phyloP scores from a whole-genome alignment of 92 coral and sea anemone genomes.

The Bergia puertoricense region DNA sequence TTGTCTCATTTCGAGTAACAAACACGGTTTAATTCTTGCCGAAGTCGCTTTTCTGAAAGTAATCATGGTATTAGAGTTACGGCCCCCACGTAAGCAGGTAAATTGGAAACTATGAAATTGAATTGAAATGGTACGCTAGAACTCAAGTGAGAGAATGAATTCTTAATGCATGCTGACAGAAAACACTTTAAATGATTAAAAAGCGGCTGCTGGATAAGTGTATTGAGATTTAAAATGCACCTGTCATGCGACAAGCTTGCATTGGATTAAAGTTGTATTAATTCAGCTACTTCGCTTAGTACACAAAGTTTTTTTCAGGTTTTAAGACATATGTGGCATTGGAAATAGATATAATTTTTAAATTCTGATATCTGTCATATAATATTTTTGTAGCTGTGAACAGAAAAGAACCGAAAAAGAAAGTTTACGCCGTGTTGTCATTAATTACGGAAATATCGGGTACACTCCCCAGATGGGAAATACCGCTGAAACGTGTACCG shows the following conservation, averaged over 20 bases:
- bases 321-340: no score
- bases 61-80: neutral
- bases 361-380: neutral
- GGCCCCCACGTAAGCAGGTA: neutral
- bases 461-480: neutral
- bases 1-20: neutral
- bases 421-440: neutral
- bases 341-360: no score
- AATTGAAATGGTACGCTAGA: neutral
- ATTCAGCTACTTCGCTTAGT: neutral
- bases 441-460: neutral
- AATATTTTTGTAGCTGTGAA: neutral
- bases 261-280: neutral
- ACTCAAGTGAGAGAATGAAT: neutral
- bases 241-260: neutral
- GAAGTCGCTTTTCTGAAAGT: neutral
- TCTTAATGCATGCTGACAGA: neutral
- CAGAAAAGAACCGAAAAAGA: neutral
- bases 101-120: neutral
- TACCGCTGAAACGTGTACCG: neutral
- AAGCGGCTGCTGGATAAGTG: neutral
- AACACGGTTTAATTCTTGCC: neutral
- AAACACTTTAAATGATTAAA: neutral
- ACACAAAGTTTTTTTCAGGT: neutral
- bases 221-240: neutral